Evolutionary conservation across 2,888 invertebrate species (phyloP), one percentile per base, ranked within the genome.

Genomic region (Theretra japonica): DNA sequence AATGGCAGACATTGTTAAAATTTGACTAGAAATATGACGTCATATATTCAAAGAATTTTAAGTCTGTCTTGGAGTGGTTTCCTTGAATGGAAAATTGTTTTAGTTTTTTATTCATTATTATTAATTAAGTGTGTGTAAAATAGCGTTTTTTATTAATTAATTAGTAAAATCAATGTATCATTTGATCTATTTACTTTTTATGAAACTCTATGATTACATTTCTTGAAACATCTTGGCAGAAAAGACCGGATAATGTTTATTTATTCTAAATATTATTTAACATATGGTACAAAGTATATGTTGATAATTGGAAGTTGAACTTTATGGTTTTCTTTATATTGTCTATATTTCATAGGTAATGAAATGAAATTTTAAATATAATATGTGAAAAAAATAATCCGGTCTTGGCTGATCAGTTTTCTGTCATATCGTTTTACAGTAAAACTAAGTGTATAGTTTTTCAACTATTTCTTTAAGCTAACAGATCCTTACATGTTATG

Each of bases 381-480:
- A 8, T 33, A 30, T n/a, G 30, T 60, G 30, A 28, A 25, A 19
- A 28, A 59, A 11, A 8, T 8, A 23, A 17, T 48, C 17, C 17
- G 65, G 65, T 23, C 48, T 65, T 23, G 17, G 17, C 33, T 19
- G 15, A 48, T 15, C 41, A 65, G 65, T 48, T 65, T 65, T 65
- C 41, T 65, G 65, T 48, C 48, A 23, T 62, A 62, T 41, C 69
- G 60, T 21, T 71, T 57, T 73, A 75, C 30, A 56, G 33, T 28
- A 21, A 68, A 53, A 68, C 62, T 33, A 71, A 69, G 48, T 74
- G 48, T 71, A 70, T 73, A 19, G 65, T 6, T 73, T 74, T 65
- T 69, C 73, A 75, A 70, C 70, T 65, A 56, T 72, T 72, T 72
- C 70, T 70, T 73, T 71, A 75, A 30, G 58, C 72, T 72, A 70